Base-by-base conservation (phyloP, 2,797 vertebrate species). In the Hypotaenidia okinawae region DNA sequence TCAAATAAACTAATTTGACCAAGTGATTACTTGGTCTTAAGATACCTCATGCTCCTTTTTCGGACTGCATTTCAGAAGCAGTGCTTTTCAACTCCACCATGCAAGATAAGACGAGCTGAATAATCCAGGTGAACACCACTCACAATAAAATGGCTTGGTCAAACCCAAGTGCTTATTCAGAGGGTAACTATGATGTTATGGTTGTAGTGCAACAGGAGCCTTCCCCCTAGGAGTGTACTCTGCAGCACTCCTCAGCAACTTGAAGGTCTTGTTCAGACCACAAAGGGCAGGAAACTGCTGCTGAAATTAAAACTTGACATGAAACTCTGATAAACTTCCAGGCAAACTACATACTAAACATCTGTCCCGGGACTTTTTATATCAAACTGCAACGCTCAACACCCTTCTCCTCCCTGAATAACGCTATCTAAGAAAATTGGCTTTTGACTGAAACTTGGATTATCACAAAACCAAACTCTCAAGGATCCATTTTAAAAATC, bases 191-290 rank as follows among this genome's bases (percentile, higher is more conserved):
- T 14, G 62, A 9, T 52, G 9, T 4, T 27, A 45, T 0, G 7
- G 47, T 2, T 55, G 61, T 0, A n/a, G 39, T 2, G 45, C 58
- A 66, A 45, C 0, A 37, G 9, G 13, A 51, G 8, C 32, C 47
- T 58, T 19, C 17, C 39, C 35, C 23, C 0, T 1, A 33, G 28
- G 75, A 43, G 14, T 4, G 0, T 4, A 35, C 51, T 61, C 62
- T 77, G n/a, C 51, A 6, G 58, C 19, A 14, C 49, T 32, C 37
- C 49, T 22, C 4, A 2, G 32, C 35, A 61, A 62, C 67, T 55
- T n/a, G 19, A 5, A 61, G 66, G 45, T 63, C 70, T 37, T 23
- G 16, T 35, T 87, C 8, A n/a, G 30, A 81, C 27, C 19, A 3
- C 45, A 62, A 23, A 57, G 57, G 49, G 57, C 41, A 85, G 41